phyloP scores from a whole-genome alignment of 2,113 vertebrate genomes.

The Ondatra zibethicus region DNA sequence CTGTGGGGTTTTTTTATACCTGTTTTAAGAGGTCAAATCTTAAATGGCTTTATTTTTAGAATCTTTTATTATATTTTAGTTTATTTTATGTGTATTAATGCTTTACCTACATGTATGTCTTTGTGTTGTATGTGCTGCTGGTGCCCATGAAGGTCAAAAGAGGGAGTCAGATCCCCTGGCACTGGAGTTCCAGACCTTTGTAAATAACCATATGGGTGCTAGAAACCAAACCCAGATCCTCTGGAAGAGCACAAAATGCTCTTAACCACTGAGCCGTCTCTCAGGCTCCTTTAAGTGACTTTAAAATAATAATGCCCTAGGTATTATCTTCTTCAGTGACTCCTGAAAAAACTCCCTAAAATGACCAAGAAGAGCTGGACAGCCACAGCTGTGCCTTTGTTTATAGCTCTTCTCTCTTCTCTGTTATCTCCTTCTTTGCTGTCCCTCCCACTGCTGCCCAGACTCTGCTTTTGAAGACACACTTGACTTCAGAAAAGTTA shows the following conservation, averaged over 20 bases:
- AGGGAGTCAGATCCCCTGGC: neutral
- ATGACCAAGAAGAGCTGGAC: neutral
- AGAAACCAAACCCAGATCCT: neutral
- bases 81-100: neutral
- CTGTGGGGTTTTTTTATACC: conserved; percentile 61
- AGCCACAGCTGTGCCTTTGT: neutral
- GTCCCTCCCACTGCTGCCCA: neutral
- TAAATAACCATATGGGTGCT: neutral
- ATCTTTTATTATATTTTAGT: neutral
- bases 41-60: conserved; percentile 35
- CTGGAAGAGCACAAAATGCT: neutral
- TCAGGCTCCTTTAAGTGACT: conserved; percentile 56
- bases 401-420: conserved; percentile 10
- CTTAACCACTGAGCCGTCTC: neutral
- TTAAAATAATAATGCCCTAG: conserved; percentile 61
- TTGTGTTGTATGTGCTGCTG: neutral
- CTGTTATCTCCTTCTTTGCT: neutral
- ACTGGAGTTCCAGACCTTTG: neutral
- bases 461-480: conserved; percentile 58
- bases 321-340: conserved; percentile 53
- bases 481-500: conserved; percentile 65
- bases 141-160: neutral
- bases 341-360: neutral
- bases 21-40: conserved; percentile 62
- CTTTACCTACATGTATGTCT: neutral